These are phyloP conservation scores for Ganaspis sp. DNA, from an alignment of 1,140 invertebrate species.

Conservation along the genomic window DNA sequence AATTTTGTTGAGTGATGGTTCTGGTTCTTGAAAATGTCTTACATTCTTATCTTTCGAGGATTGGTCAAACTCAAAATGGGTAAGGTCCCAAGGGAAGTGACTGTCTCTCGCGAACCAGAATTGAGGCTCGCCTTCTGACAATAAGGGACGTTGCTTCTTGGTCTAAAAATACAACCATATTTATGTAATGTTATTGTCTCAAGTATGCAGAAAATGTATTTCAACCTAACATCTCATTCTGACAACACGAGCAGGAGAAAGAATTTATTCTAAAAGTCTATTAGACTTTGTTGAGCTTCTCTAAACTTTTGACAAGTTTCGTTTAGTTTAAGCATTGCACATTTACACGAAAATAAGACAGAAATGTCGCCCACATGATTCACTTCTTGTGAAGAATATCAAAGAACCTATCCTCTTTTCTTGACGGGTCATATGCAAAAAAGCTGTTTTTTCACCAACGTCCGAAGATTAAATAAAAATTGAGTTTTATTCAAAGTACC, in stretches of 20 bases:
- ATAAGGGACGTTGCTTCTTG: slow-evolving; percentile 21
- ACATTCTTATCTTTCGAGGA: slow-evolving; percentile 15
- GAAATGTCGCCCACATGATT: background rate
- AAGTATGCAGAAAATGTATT: slow-evolving; percentile 5
- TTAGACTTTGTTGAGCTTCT: background rate
- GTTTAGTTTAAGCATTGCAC: background rate
- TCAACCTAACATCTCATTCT: background rate
- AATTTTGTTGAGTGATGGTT: slow-evolving; percentile 11
- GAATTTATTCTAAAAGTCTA: background rate
- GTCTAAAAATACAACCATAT: slow-evolving; percentile 9
- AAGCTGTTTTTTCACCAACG: background rate
- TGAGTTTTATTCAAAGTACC: no score
- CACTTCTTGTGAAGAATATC: background rate
- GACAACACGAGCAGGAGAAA: background rate
- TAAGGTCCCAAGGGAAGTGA: background rate
- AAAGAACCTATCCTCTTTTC: no score
- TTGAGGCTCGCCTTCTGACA: slow-evolving; percentile 23
- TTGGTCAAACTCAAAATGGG: slow-evolving; percentile 8
- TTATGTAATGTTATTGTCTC: background rate
- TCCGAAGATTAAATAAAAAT: background rate
- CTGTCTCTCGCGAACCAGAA: slow-evolving; percentile 22
- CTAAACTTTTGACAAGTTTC: background rate
- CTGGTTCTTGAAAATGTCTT: background rate
- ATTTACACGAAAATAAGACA: background rate
- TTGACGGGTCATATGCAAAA: background rate